Conservation (phyloP, 2,888 invertebrate species). For the Agonopterix heracliana region DNA sequence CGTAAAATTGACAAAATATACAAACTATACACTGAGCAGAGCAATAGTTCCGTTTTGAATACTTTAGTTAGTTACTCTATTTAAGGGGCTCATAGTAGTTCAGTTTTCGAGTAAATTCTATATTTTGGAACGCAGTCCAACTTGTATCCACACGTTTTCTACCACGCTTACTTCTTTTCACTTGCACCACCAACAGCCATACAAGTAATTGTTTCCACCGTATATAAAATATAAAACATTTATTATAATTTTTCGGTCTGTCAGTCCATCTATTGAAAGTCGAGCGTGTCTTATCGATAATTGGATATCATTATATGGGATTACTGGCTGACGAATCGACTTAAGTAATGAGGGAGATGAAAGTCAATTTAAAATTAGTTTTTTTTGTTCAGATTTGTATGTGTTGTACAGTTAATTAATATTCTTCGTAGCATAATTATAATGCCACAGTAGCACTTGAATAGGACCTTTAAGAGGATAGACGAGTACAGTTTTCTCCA, state of each 20-base stretch:
- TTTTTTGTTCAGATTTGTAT: slow-evolving; percentile 16
- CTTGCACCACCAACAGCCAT: slow-evolving; percentile 18
- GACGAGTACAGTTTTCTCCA: too few species aligned
- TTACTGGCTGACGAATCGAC: slow-evolving; percentile 31
- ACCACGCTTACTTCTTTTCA: not conserved
- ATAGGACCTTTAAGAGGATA: too few species aligned
- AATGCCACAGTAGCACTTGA: not conserved
- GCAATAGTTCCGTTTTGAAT: too few species aligned
- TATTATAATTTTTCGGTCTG: slow-evolving; percentile 69
- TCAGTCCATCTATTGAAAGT: slow-evolving; percentile 68
- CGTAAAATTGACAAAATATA: too few species aligned
- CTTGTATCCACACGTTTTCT: too few species aligned
- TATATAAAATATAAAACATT: slow-evolving; percentile 61
- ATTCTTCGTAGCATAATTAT: not conserved
- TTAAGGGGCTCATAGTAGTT: too few species aligned
- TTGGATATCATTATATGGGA: slow-evolving; percentile 59
- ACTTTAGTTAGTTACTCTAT: too few species aligned
- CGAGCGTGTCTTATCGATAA: slow-evolving; percentile 71
- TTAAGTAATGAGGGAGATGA: slow-evolving; percentile 30
- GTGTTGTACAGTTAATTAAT: not conserved
- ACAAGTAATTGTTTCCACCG: slow-evolving; percentile 59
- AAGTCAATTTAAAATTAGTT: slow-evolving; percentile 26
- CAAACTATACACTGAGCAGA: too few species aligned
- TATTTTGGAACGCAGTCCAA: too few species aligned
- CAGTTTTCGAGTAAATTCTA: too few species aligned